Conservation (phyloP, 2,797 vertebrate species). For the Neopelma chrysocephalum region DNA sequence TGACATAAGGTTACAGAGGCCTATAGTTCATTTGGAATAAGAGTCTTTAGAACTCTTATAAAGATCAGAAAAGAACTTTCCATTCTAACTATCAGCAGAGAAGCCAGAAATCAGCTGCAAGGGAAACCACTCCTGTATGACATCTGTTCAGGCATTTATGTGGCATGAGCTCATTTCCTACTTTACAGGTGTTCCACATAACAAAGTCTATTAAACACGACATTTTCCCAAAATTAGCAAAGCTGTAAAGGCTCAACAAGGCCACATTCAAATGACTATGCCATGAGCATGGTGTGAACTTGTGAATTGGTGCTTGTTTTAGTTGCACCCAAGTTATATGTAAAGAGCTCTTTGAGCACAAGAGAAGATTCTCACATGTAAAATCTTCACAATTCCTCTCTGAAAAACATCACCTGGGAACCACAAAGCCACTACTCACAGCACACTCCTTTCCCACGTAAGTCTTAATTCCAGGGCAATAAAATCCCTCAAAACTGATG, state of each 20-base stretch:
- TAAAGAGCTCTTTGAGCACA: not conserved
- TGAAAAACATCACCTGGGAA: not conserved
- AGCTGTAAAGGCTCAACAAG: not conserved
- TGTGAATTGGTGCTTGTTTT: not conserved
- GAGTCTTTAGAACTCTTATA: not conserved
- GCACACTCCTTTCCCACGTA: not conserved
- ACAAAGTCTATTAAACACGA: not conserved
- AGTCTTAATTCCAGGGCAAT: not conserved
- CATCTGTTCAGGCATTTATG: constrained; percentile 19
- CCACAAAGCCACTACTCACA: not conserved
- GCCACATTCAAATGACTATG: not conserved
- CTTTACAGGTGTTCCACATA: constrained; percentile 21
- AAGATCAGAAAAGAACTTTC: constrained; percentile 1
- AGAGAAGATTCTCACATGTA: not conserved
- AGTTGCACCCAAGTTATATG: not conserved
- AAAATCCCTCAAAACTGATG: not conserved
- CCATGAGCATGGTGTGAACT: not conserved
- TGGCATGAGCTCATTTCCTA: constrained; percentile 47
- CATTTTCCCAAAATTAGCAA: not conserved
- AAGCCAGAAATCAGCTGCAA: constrained; percentile 30
- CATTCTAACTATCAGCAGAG: not conserved
- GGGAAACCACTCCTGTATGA: constrained; percentile 9
- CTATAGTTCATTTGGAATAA: not conserved
- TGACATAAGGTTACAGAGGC: not conserved
- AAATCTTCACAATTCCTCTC: not conserved